Evolutionary conservation across 2,797 vertebrate genomes (phyloP).

Genomic region (Urophycis tenuis): DNA sequence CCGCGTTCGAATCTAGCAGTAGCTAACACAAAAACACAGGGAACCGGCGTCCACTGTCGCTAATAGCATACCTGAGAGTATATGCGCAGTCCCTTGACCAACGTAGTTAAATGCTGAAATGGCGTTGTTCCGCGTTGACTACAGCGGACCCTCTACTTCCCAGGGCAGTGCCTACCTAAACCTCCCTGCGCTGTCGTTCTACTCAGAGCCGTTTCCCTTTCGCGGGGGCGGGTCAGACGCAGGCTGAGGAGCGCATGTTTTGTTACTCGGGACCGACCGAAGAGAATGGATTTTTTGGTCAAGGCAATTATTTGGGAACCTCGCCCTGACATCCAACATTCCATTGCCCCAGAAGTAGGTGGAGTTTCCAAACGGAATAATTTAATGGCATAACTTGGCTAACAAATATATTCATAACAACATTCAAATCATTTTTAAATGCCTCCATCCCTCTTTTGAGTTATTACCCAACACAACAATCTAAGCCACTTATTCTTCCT

Average conservation of each 20-base stretch:
- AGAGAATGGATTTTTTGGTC: not conserved
- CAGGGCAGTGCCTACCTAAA: constrained; percentile 63
- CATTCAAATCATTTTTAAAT: not conserved
- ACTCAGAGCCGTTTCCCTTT: constrained; percentile 55
- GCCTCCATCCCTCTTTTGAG: not conserved
- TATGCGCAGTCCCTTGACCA: constrained; percentile 21
- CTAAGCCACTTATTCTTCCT: constrained; percentile 53
- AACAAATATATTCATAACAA: not conserved
- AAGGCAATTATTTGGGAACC: not conserved
- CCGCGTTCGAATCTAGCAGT: constrained; percentile 20
- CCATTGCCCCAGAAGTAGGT: not conserved
- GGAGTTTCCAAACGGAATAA: not conserved
- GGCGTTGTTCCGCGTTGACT: constrained; percentile 56
- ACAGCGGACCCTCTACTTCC: constrained; percentile 54
- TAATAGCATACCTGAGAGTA: constrained; percentile 54
- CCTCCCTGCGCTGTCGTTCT: constrained; percentile 34
- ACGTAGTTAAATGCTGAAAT: constrained; percentile 39
- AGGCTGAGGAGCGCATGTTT: constrained; percentile 45
- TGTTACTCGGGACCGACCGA: constrained; percentile 19
- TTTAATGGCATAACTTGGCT: constrained; percentile 10
- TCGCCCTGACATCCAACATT: constrained; percentile 29
- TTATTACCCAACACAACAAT: not conserved
- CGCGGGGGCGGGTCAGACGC: constrained; percentile 42
- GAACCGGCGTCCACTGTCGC: not conserved
- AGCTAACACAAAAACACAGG: constrained; percentile 3